Evolutionary conservation across 1,140 invertebrate genomes (phyloP).

Genomic region (Notospermus geniculatus): DNA sequence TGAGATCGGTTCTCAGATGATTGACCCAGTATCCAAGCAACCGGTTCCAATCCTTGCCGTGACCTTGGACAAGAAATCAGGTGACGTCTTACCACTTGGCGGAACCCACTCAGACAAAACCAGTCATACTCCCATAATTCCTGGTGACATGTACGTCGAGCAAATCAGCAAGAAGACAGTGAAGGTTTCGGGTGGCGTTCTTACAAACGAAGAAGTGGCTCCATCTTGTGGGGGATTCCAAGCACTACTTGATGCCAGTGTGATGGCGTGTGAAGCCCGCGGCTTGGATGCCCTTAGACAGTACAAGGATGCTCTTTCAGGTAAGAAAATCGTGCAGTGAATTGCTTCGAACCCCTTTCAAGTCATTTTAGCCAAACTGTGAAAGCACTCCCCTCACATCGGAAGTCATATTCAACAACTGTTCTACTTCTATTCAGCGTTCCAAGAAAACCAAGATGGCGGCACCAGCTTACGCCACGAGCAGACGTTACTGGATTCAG

Average conservation of each 20-base stretch:
- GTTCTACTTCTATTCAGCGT: no score
- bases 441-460: background rate
- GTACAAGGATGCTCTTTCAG: constrained; percentile 36
- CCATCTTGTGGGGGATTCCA: constrained; percentile 48
- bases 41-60: constrained; percentile 48
- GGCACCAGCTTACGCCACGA: constrained; percentile 31
- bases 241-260: constrained; percentile 40
- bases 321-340: background rate
- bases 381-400: no score
- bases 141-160: constrained; percentile 39
- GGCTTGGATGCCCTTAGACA: constrained; percentile 33
- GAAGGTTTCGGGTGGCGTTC: constrained; percentile 35
- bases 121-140: constrained; percentile 36
- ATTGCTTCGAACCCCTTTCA: no score
- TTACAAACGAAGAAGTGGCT: constrained; percentile 25
- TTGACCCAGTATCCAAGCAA: constrained; percentile 39
- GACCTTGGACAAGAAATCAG: constrained; percentile 37
- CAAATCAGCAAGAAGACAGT: constrained; percentile 37
- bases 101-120: constrained; percentile 30
- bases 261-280: constrained; percentile 42
- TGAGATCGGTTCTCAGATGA: constrained; percentile 49
- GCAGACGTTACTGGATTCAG: constrained; percentile 32
- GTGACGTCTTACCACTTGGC: constrained; percentile 43
- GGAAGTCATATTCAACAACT: no score
- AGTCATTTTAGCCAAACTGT: no score